Conservation (phyloP, 2,888 invertebrate genomes). For the Bembecia ichneumoniformis region DNA sequence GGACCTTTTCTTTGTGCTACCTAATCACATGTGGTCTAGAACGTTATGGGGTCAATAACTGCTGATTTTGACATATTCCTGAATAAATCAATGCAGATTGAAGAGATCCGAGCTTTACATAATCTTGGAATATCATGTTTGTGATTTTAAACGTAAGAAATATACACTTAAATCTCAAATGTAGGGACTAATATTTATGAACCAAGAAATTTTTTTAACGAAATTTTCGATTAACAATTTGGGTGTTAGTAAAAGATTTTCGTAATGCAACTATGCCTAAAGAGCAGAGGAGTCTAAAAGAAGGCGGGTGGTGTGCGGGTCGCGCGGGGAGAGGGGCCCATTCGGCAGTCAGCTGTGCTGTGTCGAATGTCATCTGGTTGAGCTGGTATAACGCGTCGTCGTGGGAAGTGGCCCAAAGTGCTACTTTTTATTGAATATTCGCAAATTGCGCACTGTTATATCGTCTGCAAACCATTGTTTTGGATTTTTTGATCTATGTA, state of each 20-base stretch:
- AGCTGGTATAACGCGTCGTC: slow-evolving; percentile 25
- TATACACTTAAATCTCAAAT: slow-evolving; percentile 1
- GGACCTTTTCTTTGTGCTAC: slow-evolving; percentile 34
- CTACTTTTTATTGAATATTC: slow-evolving; percentile 36
- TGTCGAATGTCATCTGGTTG: slow-evolving; percentile 40
- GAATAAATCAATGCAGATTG: slow-evolving; percentile 12
- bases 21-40: slow-evolving; percentile 64
- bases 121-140: too few species aligned
- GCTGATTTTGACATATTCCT: slow-evolving; percentile 38
- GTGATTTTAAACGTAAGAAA: too few species aligned
- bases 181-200: too few species aligned
- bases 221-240: neutral
- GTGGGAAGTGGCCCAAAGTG: slow-evolving; percentile 63
- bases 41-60: slow-evolving; percentile 69
- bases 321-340: slow-evolving; percentile 29
- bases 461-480: slow-evolving; percentile 12
- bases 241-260: neutral
- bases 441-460: slow-evolving; percentile 17
- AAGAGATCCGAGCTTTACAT: neutral
- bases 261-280: slow-evolving; percentile 3
- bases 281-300: slow-evolving; percentile 28
- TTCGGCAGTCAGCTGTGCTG: slow-evolving; percentile 66
- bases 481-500: too few species aligned
- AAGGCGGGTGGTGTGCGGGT: slow-evolving; percentile 23
- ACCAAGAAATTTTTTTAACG: too few species aligned